phyloP scores from a whole-genome alignment of 2,888 invertebrate genomes.

The Embidobia sp. region DNA sequence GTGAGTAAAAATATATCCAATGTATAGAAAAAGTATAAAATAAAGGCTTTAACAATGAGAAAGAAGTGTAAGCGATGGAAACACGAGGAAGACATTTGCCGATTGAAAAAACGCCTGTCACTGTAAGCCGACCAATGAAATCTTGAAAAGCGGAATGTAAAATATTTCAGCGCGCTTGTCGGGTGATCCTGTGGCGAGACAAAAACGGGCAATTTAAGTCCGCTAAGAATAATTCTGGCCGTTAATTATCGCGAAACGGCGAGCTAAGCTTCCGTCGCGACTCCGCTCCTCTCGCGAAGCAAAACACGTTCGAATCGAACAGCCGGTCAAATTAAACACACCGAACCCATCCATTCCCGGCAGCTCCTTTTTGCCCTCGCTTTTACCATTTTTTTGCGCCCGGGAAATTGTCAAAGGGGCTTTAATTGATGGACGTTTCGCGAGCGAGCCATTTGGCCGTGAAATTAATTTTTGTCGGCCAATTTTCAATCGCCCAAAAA shows the following conservation, averaged over 20 bases:
- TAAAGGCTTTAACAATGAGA: no score
- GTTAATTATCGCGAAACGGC: slow-evolving; percentile 46
- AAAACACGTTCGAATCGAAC: slow-evolving; percentile 50
- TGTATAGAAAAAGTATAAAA: no score
- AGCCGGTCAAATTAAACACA: slow-evolving; percentile 44
- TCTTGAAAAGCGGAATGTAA: slow-evolving; percentile 26
- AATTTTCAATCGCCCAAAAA: no score
- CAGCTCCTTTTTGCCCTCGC: slow-evolving; percentile 14
- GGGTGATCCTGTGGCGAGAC: slow-evolving; percentile 15
- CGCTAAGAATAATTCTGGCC: slow-evolving; percentile 47
- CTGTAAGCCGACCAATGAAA: slow-evolving; percentile 23
- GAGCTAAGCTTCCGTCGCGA: slow-evolving; percentile 38
- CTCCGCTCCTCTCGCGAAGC: slow-evolving; percentile 28
- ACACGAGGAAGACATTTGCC: neutral
- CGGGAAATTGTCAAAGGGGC: slow-evolving; percentile 29
- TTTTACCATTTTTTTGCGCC: slow-evolving; percentile 18
- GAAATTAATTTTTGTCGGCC: slow-evolving; percentile 8
- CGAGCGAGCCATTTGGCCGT: neutral
- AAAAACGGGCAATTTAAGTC: slow-evolving; percentile 46
- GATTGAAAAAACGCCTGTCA: slow-evolving; percentile 1
- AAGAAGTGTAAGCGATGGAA: no score
- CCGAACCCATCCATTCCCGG: slow-evolving; percentile 24
- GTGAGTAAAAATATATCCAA: no score
- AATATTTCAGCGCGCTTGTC: slow-evolving; percentile 38
- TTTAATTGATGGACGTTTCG: slow-evolving; percentile 25